Evolutionary conservation across 2,888 invertebrate genomes (phyloP), one percentile per base, ranked within the genome.

Genomic region (Platycnemis pennipes): DNA sequence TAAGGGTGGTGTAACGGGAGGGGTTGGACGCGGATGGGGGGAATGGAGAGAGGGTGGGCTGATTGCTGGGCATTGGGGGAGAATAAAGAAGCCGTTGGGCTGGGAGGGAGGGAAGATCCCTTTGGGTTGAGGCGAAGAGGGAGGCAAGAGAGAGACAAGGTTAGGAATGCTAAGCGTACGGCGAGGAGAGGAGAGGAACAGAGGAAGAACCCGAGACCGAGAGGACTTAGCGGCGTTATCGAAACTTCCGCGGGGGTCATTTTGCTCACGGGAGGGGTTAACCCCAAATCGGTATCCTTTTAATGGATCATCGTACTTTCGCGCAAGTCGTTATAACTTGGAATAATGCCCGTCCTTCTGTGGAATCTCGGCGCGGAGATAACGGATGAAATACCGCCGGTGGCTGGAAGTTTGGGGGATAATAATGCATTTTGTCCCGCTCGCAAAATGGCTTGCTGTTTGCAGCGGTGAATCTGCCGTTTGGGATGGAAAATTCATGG

Each of bases 251-350:
- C 56, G 56, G 63, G n/a, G 91, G 91, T 91, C 91, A 63, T 91
- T 91, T 91, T 42, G 63, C 63, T 44, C 63, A 63, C 56, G 56
- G 56, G 11, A 42, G 26, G 56, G 91, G 63, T 91, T 89, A 89
- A 89, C 89, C 89, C 53, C 91, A 44, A 91, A 91, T 63, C 91
- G 91, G 63, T 44, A 63, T 91, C 91, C 63, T 69, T 89, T 91
- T 91, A 91, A 91, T 91, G 91, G 91, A 91, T 91, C 56, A 42
- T 53, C 89, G 56, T 89, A 63, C 45, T 91, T 63, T 45, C 11
- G 91, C 87, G 87, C 87, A 87, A 91, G 91, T 91, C 91, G 91
- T 91, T 91, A 91, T 91, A 91, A 91, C 44, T 91, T 91, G 56
- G 91, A 44, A 91, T 91, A 91, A 91, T 91, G 91, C 69, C 63